Evolutionary conservation across 2,888 invertebrate genomes (phyloP).

Genomic region (Carabus problematicus): DNA sequence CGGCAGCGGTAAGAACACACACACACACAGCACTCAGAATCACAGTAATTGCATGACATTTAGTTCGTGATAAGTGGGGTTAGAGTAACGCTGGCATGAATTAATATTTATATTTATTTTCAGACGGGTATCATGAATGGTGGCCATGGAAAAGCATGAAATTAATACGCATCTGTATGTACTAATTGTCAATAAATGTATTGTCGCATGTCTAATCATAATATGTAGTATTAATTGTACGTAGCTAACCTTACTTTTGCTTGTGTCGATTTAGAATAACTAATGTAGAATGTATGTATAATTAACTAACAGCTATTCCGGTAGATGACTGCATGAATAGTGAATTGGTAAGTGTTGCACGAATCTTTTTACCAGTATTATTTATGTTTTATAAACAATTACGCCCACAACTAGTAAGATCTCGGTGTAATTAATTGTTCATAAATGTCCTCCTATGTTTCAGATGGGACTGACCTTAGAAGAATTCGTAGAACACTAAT

Average conservation of each 20-base stretch:
- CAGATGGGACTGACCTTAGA: constrained; percentile 3
- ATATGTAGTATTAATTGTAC: too few relatives aligned
- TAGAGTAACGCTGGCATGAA: not conserved
- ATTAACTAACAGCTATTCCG: too few relatives aligned
- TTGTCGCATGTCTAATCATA: not conserved
- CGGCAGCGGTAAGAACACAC: constrained; percentile 46
- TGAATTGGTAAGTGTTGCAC: not conserved
- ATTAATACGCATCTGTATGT: too few relatives aligned
- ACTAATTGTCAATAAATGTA: not conserved
- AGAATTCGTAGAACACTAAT: too few relatives aligned
- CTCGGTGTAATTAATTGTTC: too few relatives aligned
- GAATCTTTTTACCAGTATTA: not conserved
- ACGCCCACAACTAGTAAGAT: too few relatives aligned
- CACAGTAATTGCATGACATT: not conserved
- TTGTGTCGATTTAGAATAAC: not conserved
- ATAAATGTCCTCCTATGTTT: constrained; percentile 13
- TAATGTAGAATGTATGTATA: not conserved
- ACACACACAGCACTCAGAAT: not conserved
- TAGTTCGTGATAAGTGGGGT: not conserved
- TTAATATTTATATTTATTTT: not conserved
- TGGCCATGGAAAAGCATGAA: not conserved
- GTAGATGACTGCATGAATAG: too few relatives aligned
- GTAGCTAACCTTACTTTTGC: too few relatives aligned
- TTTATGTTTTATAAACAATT: too few relatives aligned
- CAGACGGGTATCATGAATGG: constrained; percentile 22